Base-by-base conservation (phyloP, 2,888 invertebrate species). In the Belgica antarctica region DNA sequence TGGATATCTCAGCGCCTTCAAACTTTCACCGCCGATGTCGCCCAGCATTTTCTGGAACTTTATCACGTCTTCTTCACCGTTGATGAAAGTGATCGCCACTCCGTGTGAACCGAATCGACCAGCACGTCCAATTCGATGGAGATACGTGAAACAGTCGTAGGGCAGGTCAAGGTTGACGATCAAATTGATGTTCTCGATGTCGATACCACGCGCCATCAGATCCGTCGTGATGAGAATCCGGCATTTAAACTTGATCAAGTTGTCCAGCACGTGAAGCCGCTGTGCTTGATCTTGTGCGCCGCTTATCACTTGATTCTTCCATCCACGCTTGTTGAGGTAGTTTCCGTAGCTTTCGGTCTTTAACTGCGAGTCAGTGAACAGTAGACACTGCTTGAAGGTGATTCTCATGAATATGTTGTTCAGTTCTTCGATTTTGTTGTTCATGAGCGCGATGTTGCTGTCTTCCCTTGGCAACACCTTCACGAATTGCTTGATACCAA, bases 91-190 rank as follows among this genome's bases (percentile, higher is more conserved):
- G 12, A 96, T 84, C 25, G 92, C 89, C 71, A 86, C 83, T 66
- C 95, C 96, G 77, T 86, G 86, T 1, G 91, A 87, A 0, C 97
- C 98, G 82, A 89, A 98, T 72, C 98, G 84, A 0, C 98, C 98
- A 52, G 96, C 95, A 75, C 98, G 85, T 0, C 98, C 98, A 77
- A 96, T 95, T 76, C 98, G 84, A 81, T 99, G 98, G 72, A 96
- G 84, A 82, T 96, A 96, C 17, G 92, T 94, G 73, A 89, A 87
- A 73, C 86, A 83, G 75, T 91, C 89, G 72, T 76, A 76, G 0
- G 98, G 94, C 28, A 92, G 82, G 77, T 97, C 97, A 76, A 96
- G 85, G 79, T 98, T 97, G 7, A 99, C 85, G 0, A 99, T 91
- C 71, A 99, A 79, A 82, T 98, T 93, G 8, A 97, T 89, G 80